These are phyloP conservation scores for Sycophaga agraensis DNA, from an alignment of 1,140 invertebrate species.

Conservation along the genomic window DNA sequence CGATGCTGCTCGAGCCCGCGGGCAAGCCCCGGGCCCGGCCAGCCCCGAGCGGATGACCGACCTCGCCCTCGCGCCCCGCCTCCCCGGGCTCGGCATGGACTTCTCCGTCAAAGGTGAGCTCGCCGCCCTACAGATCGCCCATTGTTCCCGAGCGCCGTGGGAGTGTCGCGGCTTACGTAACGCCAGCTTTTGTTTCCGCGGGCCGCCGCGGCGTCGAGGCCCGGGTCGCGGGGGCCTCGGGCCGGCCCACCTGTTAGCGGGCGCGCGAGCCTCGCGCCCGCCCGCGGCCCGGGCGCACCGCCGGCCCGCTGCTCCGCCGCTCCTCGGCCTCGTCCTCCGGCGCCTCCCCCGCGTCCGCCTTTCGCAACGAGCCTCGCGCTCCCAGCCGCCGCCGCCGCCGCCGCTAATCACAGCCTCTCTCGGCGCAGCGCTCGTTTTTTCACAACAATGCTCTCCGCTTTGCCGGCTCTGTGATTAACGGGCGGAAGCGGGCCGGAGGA, in stretches of 20 bases:
- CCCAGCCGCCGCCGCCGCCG: too few relatives aligned
- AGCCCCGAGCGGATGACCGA: background rate
- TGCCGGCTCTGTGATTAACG: background rate
- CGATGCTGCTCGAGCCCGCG: too few relatives aligned
- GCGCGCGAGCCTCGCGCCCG: too few relatives aligned
- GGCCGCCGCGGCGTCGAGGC: background rate
- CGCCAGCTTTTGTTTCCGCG: background rate
- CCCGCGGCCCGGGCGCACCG: background rate
- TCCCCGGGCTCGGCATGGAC: constrained; percentile 5
- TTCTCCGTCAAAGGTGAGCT: constrained; percentile 22
- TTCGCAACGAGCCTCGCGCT: constrained; percentile 7
- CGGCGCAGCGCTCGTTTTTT: background rate
- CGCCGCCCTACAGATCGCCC: too few relatives aligned
- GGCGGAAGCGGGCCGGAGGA: background rate
- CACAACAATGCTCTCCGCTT: background rate
- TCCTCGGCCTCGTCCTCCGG: background rate
- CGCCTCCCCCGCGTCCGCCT: background rate
- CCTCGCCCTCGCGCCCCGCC: background rate
- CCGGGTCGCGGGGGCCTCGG: too few relatives aligned
- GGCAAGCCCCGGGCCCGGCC: too few relatives aligned
- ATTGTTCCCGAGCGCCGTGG: background rate
- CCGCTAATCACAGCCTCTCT: constrained; percentile 23
- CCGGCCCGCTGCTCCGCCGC: background rate
- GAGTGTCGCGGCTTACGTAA: too few relatives aligned
- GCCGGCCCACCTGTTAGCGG: too few relatives aligned